Evolutionary conservation across 1,140 invertebrate genomes (phyloP).

Genomic region (Drosophila miranda): DNA sequence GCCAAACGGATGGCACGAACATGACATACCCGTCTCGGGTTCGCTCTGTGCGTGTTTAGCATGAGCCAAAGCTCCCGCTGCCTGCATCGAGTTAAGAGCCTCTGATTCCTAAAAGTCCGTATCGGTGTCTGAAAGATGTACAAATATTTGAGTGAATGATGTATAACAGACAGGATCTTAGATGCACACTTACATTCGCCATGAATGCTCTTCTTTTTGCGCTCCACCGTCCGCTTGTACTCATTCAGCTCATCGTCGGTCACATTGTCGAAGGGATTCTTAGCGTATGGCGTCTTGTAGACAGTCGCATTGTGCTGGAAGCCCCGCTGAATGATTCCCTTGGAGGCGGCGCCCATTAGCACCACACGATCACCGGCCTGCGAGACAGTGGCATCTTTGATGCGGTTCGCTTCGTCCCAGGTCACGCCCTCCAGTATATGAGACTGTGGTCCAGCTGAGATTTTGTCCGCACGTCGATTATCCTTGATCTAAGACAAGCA

Average conservation of each 20-base stretch:
- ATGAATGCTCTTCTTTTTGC: conserved; percentile 86
- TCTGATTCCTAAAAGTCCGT: conserved; percentile 89
- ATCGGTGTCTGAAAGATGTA: conserved; percentile 83
- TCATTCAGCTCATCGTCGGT: conserved; percentile 96
- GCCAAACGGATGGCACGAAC: background rate
- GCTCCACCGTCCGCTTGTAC: conserved; percentile 92
- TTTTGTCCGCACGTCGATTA: conserved; percentile 96
- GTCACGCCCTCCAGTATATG: conserved; percentile 98
- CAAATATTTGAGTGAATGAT: background rate
- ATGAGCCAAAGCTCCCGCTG: conserved; percentile 75
- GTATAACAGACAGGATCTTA: background rate
- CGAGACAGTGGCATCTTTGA: conserved; percentile 92
- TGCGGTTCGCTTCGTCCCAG: conserved; percentile 98
- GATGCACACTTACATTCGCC: conserved; percentile 87
- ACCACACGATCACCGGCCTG: conserved; percentile 92
- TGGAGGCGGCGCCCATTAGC: conserved; percentile 95
- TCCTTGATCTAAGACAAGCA: conserved; percentile 93
- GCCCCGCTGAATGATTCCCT: conserved; percentile 99
- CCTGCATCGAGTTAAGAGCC: conserved; percentile 90
- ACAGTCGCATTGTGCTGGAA: conserved; percentile 99
- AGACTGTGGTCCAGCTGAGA: conserved; percentile 98
- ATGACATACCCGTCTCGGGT: conserved; percentile 61
- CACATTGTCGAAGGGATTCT: conserved; percentile 98
- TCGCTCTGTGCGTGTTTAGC: conserved; percentile 74
- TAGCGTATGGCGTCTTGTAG: conserved; percentile 98